Conservation (phyloP, 2,113 vertebrate genomes). For the Paradoxurus hermaphroditus region DNA sequence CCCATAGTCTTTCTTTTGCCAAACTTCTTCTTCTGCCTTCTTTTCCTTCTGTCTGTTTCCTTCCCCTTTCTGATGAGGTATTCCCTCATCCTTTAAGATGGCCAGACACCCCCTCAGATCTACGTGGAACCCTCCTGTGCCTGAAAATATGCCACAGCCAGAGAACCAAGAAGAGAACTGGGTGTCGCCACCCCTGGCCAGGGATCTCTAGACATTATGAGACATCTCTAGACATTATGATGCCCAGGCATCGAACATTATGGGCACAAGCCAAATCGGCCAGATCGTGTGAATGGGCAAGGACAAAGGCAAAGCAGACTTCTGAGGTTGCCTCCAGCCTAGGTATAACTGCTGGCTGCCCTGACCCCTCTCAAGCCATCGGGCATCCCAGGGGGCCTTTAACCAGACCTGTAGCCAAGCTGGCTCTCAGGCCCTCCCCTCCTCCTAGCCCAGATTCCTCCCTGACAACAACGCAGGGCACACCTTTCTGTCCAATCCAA, state of each 20-base stretch:
- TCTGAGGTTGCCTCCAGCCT: neutral
- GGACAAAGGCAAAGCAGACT: neutral
- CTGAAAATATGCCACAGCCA: neutral
- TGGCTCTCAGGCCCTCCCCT: neutral
- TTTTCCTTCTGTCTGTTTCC: neutral
- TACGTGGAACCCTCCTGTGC: rapidly evolving
- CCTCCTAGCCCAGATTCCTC: neutral
- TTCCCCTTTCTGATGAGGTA: neutral
- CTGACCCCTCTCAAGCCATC: neutral
- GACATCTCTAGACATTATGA: too few species aligned
- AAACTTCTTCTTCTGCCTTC: neutral
- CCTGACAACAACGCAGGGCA: rapidly evolving
- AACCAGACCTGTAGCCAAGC: neutral
- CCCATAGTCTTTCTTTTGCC: neutral
- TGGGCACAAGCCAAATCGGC: neutral
- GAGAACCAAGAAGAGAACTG: neutral
- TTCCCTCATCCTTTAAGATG: neutral
- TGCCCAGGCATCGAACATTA: neutral
- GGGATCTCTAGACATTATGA: neutral
- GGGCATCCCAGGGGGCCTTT: rapidly evolving
- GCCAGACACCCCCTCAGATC: neutral
- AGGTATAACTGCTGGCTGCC: neutral
- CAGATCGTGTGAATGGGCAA: neutral
- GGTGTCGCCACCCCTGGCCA: neutral
- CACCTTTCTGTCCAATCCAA: neutral